Evolutionary conservation across 2,797 vertebrate species (phyloP), one percentile per base, ranked within the genome.

Genomic region (Lateolabrax maculatus): DNA sequence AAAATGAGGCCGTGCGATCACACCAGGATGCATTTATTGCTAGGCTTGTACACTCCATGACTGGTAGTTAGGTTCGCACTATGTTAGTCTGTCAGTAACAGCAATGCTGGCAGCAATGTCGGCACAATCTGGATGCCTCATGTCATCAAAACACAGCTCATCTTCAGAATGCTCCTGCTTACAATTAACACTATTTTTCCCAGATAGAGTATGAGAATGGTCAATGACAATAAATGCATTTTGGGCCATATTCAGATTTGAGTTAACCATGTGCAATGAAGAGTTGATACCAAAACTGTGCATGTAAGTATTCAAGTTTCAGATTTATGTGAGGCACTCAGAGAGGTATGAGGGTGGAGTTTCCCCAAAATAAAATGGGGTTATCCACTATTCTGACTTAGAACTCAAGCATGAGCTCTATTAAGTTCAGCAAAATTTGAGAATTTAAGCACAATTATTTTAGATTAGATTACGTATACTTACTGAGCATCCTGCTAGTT

Each of bases 101-200:
- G 71, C 56, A 25, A 25, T 18, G 71, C 74, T 79, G 80, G 73
- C 82, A 75, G 81, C 53, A 23, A 3, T 36, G 63, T 64, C 41
- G 44, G 66, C 80, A 79, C 80, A 86, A 73, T 86, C 80, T 79
- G 75, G 78, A 81, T 76, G 79, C 84, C 52, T 81, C 61, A 19
- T 76, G 69, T 65, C 76, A 71, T 75, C 63, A 63, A 58, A 83
- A 63, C 65, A 62, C 58, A 55, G 61, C 79, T 72, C 67, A 44
- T 85, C 18, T 68, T 83, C 66, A 52, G 58, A 72, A 61, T 23
- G 44, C 44, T 61, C 29, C 53, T 56, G 31, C 60, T 68, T 25
- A 56, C 12, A 44, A 51, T 79, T 29, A 34, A 46, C 36, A 49
- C 39, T 27, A 1, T 74, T 81, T n/a, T 67, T 43, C 25, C 7